These are phyloP conservation scores for Anabacerthia variegaticeps DNA, from an alignment of 2,797 vertebrate genomes.

Conservation along the genomic window DNA sequence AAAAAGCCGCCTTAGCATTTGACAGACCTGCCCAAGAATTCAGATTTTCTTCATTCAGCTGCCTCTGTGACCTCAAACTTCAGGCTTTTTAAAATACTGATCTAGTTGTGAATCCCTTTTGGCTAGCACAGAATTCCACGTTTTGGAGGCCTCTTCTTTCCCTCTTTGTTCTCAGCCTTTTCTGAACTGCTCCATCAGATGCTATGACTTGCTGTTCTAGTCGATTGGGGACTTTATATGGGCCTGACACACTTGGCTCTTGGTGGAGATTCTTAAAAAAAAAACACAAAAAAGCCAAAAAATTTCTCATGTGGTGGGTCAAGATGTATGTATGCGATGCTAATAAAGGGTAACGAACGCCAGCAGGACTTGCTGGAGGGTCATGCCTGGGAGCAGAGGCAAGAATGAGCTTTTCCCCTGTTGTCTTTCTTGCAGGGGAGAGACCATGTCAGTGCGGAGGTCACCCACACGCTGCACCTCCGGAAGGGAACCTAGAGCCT, in stretches of 20 bases:
- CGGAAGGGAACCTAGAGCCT: conserved; percentile 90
- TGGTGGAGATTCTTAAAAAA: neutral
- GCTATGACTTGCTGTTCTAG: neutral
- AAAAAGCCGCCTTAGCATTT: neutral
- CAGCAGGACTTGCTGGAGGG: neutral
- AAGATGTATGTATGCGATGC: neutral
- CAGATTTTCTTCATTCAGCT: neutral
- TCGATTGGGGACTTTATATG: neutral
- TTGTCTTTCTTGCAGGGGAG: conserved; percentile 81
- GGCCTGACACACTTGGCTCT: neutral
- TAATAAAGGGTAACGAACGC: neutral
- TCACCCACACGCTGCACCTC: conserved; percentile 87
- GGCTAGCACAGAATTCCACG: neutral
- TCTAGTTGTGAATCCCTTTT: neutral
- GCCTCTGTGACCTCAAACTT: neutral
- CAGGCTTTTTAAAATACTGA: neutral
- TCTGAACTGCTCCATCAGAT: neutral
- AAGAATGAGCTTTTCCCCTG: conserved; percentile 25
- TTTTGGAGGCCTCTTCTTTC: neutral
- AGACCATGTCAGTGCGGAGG: conserved; percentile 83
- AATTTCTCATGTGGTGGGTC: neutral
- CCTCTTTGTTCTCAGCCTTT: neutral
- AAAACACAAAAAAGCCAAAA: neutral
- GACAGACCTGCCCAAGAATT: conserved; percentile 3
- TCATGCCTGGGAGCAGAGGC: neutral